Evolutionary conservation across 2,888 invertebrate species (phyloP).

Genomic region (Caenorhabditis sinica): DNA sequence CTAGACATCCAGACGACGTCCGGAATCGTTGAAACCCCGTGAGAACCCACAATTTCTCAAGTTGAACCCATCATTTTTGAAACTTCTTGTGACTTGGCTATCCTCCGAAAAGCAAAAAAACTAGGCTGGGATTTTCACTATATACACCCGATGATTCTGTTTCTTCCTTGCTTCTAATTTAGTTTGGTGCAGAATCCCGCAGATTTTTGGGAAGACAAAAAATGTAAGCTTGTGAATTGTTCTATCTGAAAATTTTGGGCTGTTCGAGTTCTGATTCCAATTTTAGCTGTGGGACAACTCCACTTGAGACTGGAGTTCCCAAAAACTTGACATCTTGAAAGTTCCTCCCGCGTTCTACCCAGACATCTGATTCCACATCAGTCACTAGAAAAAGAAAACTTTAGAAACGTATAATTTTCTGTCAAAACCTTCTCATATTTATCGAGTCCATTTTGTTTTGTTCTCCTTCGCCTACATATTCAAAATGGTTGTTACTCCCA

Average conservation of each 20-base stretch:
- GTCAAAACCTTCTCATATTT: neutral
- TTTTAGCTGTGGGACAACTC: neutral
- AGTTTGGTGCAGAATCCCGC: neutral
- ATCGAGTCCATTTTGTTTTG: conserved; percentile 4
- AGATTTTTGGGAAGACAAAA: no score
- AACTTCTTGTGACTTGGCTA: conserved; percentile 7
- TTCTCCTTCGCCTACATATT: neutral
- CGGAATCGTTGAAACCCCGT: conserved; percentile 13
- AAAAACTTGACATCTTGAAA: neutral
- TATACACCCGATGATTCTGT: neutral
- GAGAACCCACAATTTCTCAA: conserved; percentile 23
- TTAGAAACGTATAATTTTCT: conserved; percentile 8
- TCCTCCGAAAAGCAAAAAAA: neutral
- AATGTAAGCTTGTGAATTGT: no score
- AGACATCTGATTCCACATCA: conserved; percentile 17
- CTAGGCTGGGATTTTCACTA: neutral
- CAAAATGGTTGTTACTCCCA: neutral
- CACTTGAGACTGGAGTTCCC: neutral
- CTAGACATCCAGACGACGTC: conserved; percentile 8
- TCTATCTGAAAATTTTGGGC: no score
- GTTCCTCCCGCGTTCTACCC: neutral
- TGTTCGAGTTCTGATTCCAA: no score
- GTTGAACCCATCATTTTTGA: neutral
- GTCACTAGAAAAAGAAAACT: neutral
- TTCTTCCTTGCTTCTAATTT: neutral